These are phyloP conservation scores for Neotragus moschatus DNA, from an alignment of 2,113 vertebrate genomes.

Conservation along the genomic window DNA sequence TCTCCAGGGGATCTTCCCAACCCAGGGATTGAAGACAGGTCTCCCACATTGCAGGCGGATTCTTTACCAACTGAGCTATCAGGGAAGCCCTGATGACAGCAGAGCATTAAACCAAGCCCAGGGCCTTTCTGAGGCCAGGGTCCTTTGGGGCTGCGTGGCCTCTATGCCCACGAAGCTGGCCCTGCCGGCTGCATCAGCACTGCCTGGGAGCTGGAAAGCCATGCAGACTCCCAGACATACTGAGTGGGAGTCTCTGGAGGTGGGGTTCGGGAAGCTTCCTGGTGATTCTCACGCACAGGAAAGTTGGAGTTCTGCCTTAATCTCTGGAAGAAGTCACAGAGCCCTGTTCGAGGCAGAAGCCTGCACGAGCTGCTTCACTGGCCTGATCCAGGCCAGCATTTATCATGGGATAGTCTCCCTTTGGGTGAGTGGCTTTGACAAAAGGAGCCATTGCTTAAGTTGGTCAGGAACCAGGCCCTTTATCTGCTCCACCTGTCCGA, in stretches of 20 bases:
- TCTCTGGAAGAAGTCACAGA: background rate
- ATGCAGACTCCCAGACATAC: background rate
- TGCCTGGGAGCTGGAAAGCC: background rate
- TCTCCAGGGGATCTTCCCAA: background rate
- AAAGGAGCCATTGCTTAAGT: conserved; percentile 15
- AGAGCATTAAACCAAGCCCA: background rate
- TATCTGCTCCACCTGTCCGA: background rate
- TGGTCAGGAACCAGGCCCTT: conserved; percentile 21
- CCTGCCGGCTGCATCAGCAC: background rate
- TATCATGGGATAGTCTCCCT: background rate
- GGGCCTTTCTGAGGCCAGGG: background rate
- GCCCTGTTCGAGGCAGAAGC: background rate
- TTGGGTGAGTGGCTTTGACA: conserved; percentile 40
- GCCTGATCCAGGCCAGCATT: background rate
- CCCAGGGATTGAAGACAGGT: background rate
- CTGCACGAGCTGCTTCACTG: background rate
- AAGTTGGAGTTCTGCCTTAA: too few relatives aligned
- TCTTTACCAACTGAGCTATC: background rate
- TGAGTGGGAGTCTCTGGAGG: accelerated
- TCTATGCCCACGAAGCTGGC: accelerated
- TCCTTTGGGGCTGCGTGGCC: background rate
- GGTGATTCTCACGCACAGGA: background rate
- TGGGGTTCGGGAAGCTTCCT: background rate
- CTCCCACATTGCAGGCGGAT: background rate
- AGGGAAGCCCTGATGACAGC: background rate